Evolutionary conservation across 1,140 invertebrate genomes (phyloP).

Genomic region (Drosophila sturtevanti): DNA sequence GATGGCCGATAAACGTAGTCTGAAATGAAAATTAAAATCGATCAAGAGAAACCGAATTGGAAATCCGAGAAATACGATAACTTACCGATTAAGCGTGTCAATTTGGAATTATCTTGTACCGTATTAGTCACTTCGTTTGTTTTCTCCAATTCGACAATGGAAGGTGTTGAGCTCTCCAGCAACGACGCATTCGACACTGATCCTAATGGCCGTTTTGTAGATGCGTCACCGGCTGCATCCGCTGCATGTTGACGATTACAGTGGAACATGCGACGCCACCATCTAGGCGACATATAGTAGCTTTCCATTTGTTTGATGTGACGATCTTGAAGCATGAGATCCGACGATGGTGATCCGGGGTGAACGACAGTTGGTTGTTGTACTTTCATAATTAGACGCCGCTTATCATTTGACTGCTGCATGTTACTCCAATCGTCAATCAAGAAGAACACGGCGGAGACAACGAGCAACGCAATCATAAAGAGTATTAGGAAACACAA

Average conservation of each 20-base stretch:
- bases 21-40: background rate
- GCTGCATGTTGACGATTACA: background rate
- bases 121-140: background rate
- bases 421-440: slow-evolving; percentile 23
- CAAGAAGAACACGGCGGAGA: slow-evolving; percentile 31
- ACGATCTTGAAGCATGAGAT: background rate
- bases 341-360: background rate
- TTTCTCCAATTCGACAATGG: background rate
- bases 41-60: no score
- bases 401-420: background rate
- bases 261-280: background rate
- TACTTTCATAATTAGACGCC: background rate
- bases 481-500: slow-evolving; percentile 45
- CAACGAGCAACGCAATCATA: slow-evolving; percentile 33
- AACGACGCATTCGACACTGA: background rate
- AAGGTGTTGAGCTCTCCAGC: background rate
- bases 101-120: background rate
- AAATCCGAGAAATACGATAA: background rate
- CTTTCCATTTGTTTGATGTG: no score
- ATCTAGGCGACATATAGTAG: background rate
- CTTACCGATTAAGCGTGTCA: background rate
- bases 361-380: background rate
- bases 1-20: background rate
- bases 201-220: background rate
- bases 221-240: background rate